A percentile compares a stretch with the other conserved stretches of the same genome.
Conservation (phyloP, 2,888 invertebrate genomes). For the Calliscelio sp. region DNA sequence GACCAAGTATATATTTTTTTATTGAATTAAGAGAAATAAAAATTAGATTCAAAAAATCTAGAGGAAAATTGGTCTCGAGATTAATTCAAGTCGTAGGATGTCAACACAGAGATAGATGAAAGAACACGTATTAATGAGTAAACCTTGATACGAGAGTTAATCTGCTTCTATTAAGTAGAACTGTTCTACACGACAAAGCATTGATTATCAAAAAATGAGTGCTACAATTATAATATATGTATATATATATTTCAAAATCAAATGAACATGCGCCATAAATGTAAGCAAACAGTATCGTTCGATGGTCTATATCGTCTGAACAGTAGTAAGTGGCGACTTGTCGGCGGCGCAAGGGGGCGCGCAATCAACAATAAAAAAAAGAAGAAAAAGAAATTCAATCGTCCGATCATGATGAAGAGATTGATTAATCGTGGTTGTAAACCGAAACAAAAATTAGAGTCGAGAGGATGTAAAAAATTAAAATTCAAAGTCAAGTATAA, state of each 20-base stretch:
- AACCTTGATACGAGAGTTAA: slow-evolving; percentile 53
- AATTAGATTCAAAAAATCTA: neutral
- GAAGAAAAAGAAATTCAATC: no score
- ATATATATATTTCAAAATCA: no score
- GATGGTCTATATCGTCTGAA: slow-evolving; percentile 36
- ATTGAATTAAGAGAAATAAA: neutral
- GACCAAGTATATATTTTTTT: no score
- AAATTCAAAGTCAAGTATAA: slow-evolving; percentile 32
- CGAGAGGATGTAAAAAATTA: slow-evolving; percentile 10
- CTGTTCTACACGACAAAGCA: slow-evolving; percentile 63
- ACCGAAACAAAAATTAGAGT: no score
- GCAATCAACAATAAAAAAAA: neutral
- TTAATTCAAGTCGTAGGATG: slow-evolving; percentile 14
- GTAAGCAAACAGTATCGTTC: slow-evolving; percentile 58
- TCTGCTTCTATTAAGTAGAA: slow-evolving; percentile 61
- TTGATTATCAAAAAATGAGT: slow-evolving; percentile 63
- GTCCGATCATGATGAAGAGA: slow-evolving; percentile 18
- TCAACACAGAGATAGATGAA: slow-evolving; percentile 47
- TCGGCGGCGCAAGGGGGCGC: slow-evolving; percentile 31
- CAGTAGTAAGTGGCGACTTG: slow-evolving; percentile 9
- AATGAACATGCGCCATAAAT: slow-evolving; percentile 70
- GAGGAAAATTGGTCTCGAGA: neutral
- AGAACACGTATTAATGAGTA: slow-evolving; percentile 58
- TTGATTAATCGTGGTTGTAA: slow-evolving; percentile 20
- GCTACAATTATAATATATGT: slow-evolving; percentile 55